Evolutionary conservation across 2,113 vertebrate genomes (phyloP), one percentile per base, ranked within the genome.

Genomic region (Anas platyrhynchos): DNA sequence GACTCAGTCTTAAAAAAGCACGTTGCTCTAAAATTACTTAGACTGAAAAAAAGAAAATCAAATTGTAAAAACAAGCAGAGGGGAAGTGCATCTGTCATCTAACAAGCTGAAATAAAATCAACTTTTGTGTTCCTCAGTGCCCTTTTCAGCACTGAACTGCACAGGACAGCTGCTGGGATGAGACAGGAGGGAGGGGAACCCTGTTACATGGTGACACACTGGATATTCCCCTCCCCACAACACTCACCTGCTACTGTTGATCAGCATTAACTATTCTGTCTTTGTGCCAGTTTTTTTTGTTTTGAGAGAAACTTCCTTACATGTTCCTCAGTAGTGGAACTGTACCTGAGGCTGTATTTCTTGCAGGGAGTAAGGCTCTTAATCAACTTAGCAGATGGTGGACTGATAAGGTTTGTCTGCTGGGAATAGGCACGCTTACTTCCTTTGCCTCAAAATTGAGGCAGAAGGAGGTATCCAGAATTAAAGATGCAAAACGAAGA

Each of bases 31-130:
- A 36, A 63, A 41, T 16, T 21, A 13, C 16, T 36, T 29, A 16
- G 36, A 59, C 73, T 58, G 29, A 63, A 81, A 81, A 23, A 5
- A 5, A 9, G 38, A 81, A 20, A 5, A 9, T 14, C 21, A 6
- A 26, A 46, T 0, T 0, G 62, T 65, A n/a, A 16, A 13, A 89
- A n/a, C 3, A 12, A 58, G 46, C 41, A 9, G 6, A 38, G 12
- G 26, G 7, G 26, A 62, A 38, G 20, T 6, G 6, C 17, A 13
- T n/a, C 31, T 66, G 17, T 16, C 15, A 16, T 26, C 46, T 29
- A 10, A 3, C 9, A 13, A 27, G 31, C 22, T 6, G 7, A 25
- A 66, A 10, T 4, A 25, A 34, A 72, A 31, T 1, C 3, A 59
- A 7, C 43, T 4, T 75, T 18, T 25, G 54, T 27, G 6, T 22